Evolutionary conservation across 1,140 invertebrate species (phyloP).

Genomic region (Pseudomyrmex pallidus): DNA sequence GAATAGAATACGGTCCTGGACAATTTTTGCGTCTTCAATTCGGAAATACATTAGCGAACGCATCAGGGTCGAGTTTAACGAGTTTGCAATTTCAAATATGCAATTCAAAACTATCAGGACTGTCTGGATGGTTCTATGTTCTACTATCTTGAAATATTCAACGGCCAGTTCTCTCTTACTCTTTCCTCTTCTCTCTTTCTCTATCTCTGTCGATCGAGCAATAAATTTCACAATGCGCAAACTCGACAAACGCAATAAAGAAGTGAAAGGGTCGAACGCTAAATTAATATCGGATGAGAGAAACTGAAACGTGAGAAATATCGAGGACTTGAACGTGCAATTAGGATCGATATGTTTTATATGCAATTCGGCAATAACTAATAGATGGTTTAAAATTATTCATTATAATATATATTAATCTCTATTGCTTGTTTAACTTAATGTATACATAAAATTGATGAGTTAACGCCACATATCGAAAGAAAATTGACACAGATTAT

Average conservation of each 20-base stretch:
- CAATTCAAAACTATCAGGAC: conserved; percentile 33
- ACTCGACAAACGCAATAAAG: conserved; percentile 33
- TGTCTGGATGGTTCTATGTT: neutral
- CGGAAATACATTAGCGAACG: conserved; percentile 10
- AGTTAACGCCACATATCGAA: no score
- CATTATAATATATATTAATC: no score
- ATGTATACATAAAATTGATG: no score
- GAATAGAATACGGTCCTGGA: neutral
- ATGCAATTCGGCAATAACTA: no score
- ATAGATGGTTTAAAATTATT: no score
- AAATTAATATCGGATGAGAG: conserved; percentile 62
- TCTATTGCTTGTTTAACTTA: no score
- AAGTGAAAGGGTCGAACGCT: neutral
- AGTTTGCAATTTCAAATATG: conserved; percentile 43
- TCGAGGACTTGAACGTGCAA: no score
- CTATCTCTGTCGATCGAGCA: neutral
- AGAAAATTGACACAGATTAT: no score
- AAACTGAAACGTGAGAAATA: conserved; percentile 35
- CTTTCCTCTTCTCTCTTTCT: neutral
- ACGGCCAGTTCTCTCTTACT: neutral
- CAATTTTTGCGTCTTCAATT: conserved; percentile 29
- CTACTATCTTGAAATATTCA: conserved; percentile 67
- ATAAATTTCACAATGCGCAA: conserved; percentile 57
- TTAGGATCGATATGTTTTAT: no score
- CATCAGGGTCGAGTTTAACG: conserved; percentile 6